These are phyloP conservation scores for Oreotragus oreotragus DNA, from an alignment of 2,113 vertebrate genomes.

Conservation along the genomic window DNA sequence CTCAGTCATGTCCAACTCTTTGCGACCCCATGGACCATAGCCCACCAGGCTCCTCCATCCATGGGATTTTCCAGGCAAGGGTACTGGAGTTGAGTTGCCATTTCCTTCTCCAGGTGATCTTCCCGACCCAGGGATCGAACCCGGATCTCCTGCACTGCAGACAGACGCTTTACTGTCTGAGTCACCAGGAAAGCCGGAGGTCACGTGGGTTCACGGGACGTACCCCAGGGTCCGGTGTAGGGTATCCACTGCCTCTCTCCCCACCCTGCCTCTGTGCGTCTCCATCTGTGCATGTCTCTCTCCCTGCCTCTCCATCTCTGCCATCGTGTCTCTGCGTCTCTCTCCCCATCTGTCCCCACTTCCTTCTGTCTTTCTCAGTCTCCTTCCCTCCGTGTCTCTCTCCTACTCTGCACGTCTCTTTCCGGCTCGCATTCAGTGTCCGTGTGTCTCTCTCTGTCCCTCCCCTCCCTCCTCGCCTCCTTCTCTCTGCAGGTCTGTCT, in stretches of 20 bases:
- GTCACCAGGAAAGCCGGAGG: neutral
- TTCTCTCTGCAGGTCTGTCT: neutral
- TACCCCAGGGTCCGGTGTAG: neutral
- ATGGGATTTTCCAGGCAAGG: neutral
- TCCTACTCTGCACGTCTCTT: neutral
- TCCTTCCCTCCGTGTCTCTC: neutral
- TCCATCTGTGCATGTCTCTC: neutral
- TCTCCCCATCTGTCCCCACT: neutral
- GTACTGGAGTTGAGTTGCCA: neutral
- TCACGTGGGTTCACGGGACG: rapidly evolving
- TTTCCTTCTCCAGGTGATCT: neutral
- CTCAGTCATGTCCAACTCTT: neutral
- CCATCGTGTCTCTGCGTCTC: neutral
- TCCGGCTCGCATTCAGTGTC: neutral
- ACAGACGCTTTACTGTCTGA: neutral
- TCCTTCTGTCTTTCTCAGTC: neutral
- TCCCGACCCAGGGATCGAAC: neutral
- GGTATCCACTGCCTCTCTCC: neutral
- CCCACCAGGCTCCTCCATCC: neutral
- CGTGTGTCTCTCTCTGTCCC: too few species aligned
- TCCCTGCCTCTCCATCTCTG: neutral
- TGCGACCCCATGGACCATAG: neutral
- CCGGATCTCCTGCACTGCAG: neutral
- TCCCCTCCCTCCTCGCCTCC: neutral
- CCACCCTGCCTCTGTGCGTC: neutral